Percentiles rank a stretch among this genome's conserved stretches.
These are phyloP conservation scores for Poeciliopsis prolifica DNA, from an alignment of 2,113 vertebrate genomes.

Conservation along the genomic window DNA sequence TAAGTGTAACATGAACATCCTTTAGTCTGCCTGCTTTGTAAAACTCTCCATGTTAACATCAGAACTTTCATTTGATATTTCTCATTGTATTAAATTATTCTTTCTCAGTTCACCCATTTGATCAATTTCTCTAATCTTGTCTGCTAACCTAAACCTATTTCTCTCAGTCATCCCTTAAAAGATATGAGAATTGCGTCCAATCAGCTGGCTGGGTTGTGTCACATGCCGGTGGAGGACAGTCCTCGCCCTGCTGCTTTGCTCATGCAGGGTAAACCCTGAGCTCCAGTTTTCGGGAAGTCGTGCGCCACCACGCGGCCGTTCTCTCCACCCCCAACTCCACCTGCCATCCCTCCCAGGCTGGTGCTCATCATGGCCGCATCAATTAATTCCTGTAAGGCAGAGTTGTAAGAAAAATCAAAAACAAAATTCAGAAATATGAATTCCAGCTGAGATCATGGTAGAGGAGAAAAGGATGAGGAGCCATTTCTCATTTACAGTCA, in stretches of 20 bases:
- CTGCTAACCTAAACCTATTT: neutral
- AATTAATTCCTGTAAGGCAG: slow-evolving; percentile 84
- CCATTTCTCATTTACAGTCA: too few relatives aligned
- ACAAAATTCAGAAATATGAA: neutral
- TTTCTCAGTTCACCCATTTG: neutral
- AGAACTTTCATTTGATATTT: neutral
- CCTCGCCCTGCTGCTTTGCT: slow-evolving; percentile 89
- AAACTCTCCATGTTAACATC: neutral
- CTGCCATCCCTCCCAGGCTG: slow-evolving; percentile 82
- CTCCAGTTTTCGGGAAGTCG: slow-evolving; percentile 85
- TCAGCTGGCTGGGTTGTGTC: slow-evolving; percentile 55
- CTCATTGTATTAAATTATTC: neutral
- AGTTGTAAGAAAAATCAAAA: neutral
- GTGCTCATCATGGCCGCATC: slow-evolving; percentile 91
- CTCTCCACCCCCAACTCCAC: slow-evolving; percentile 73
- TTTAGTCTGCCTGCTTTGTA: neutral
- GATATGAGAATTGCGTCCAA: slow-evolving; percentile 30
- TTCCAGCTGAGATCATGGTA: neutral
- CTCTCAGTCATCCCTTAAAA: neutral
- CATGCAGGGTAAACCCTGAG: slow-evolving; percentile 91
- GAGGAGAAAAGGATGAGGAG: too few relatives aligned
- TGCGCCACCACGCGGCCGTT: slow-evolving; percentile 89
- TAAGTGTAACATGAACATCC: slow-evolving; percentile 15
- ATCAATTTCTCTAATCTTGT: neutral
- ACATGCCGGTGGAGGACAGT: slow-evolving; percentile 88